Conservation (phyloP, 2,797 vertebrate species). For the Dipus sagitta region DNA sequence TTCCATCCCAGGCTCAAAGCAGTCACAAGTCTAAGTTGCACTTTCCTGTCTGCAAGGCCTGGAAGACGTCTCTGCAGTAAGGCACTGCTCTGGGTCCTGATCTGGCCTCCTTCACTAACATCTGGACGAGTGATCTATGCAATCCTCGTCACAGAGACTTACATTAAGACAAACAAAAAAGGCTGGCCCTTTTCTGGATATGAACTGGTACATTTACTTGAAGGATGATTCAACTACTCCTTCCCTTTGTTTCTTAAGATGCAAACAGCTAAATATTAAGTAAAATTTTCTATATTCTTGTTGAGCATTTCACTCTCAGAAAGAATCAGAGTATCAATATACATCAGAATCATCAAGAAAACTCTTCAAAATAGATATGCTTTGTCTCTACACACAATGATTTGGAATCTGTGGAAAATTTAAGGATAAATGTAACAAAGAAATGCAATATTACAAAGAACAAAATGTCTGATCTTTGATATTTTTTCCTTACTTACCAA, state of each 20-base stretch:
- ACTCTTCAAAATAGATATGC: slow-evolving; percentile 43
- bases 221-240: not conserved
- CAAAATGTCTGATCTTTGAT: slow-evolving; percentile 34
- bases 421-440: slow-evolving; percentile 45
- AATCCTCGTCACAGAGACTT: slow-evolving; percentile 34
- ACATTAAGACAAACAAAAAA: slow-evolving; percentile 42
- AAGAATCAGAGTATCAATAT: slow-evolving; percentile 33
- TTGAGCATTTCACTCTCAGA: slow-evolving; percentile 39
- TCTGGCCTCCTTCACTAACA: slow-evolving; percentile 56
- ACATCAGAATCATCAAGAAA: slow-evolving; percentile 42
- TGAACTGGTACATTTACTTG: slow-evolving; percentile 17
- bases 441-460: slow-evolving; percentile 50
- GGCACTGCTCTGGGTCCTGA: not conserved
- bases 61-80: slow-evolving; percentile 45
- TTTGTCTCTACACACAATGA: slow-evolving; percentile 23
- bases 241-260: slow-evolving; percentile 9
- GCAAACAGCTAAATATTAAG: slow-evolving; percentile 62
- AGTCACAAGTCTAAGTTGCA: slow-evolving; percentile 34
- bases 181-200: not conserved
- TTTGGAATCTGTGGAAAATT: slow-evolving; percentile 51
- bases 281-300: slow-evolving; percentile 54
- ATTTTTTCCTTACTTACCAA: slow-evolving; percentile 1
- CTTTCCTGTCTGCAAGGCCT: slow-evolving; percentile 18
- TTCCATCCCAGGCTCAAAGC: slow-evolving; percentile 32
- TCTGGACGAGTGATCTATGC: not conserved